Conservation (phyloP, 2,888 invertebrate genomes). For the Philopedon plagiatum region DNA sequence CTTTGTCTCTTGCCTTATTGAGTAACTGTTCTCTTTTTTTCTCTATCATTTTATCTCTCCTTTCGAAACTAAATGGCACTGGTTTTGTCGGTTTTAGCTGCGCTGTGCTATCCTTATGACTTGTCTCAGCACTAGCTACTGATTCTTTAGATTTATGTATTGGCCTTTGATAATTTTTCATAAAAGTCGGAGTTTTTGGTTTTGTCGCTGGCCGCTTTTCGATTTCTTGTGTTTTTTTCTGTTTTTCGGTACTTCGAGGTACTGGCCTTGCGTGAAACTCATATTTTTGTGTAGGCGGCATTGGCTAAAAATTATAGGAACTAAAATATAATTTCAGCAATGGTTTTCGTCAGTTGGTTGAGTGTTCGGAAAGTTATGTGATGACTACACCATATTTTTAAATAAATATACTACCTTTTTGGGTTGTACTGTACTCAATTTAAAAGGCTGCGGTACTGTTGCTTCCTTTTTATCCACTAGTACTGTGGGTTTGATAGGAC, state of each 20-base stretch:
- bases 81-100: slow-evolving; percentile 51
- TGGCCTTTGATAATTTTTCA: slow-evolving; percentile 47
- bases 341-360: too few species aligned
- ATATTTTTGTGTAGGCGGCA: slow-evolving; percentile 27
- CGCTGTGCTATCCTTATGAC: neutral
- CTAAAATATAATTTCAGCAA: too few species aligned
- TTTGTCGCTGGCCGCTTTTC: slow-evolving; percentile 37
- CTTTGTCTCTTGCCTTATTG: slow-evolving; percentile 64
- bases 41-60: slow-evolving; percentile 73
- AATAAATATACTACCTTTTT: slow-evolving; percentile 53
- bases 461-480: slow-evolving; percentile 71
- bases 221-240: slow-evolving; percentile 60
- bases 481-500: slow-evolving; percentile 69
- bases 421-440: slow-evolving; percentile 70
- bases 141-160: neutral
- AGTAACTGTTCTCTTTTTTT: slow-evolving; percentile 76
- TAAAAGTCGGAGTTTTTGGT: slow-evolving; percentile 56
- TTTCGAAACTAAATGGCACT: slow-evolving; percentile 80
- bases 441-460: slow-evolving; percentile 77
- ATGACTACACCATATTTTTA: too few species aligned
- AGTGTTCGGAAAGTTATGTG: too few species aligned
- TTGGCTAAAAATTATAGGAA: slow-evolving; percentile 7
- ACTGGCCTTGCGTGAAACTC: slow-evolving; percentile 76
- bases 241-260: slow-evolving; percentile 72
- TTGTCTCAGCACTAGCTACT: neutral